Evolutionary conservation across 2,888 invertebrate species (phyloP), one percentile per base, ranked within the genome.

Genomic region (Spilosoma lubricipeda): DNA sequence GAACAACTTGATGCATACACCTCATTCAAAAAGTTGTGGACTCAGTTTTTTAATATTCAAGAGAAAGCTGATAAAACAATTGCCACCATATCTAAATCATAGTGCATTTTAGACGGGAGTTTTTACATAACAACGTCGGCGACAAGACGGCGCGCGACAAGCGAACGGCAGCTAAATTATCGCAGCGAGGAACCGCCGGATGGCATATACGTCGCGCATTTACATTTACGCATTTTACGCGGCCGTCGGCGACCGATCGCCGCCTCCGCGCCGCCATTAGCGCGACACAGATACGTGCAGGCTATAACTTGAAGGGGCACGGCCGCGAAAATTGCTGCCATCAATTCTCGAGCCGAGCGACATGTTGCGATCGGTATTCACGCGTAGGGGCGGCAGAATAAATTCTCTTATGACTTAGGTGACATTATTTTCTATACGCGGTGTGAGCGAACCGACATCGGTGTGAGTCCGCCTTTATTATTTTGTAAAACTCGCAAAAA

Each of bases 191-290:
- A 77, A 69, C 80, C 78, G 74, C 80, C 80, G 81, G 81, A 79
- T 80, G 80, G 70, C 78, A 69, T 59, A 68, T 66, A 66, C 66
- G 42, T 66, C 87, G 84, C 87, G 86, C 90, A 91, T 92, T 89
- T 89, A 88, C 91, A 90, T 91, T 88, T 86, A 90, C 91, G 90
- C 92, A 89, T 89, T 91, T 90, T 89, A 91, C 91, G 90, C 90
- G 89, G 83, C 88, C 87, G 90, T 88, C 89, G 86, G 85, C 90
- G 88, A 80, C 86, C 90, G 89, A 85, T 85, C 88, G 88, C 88
- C 90, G 91, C 86, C 89, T 87, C 88, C 87, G 86, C 86, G 86
- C 84, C 85, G 87, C 90, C 90, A 90, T 90, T 89, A 90, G 80
- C 86, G 85, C 89, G 89, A 85, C 88, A 90, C 88, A 87, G 84